Evolutionary conservation across 2,113 vertebrate genomes (phyloP).

Genomic region (Tretioscincus oriximinensis): DNA sequence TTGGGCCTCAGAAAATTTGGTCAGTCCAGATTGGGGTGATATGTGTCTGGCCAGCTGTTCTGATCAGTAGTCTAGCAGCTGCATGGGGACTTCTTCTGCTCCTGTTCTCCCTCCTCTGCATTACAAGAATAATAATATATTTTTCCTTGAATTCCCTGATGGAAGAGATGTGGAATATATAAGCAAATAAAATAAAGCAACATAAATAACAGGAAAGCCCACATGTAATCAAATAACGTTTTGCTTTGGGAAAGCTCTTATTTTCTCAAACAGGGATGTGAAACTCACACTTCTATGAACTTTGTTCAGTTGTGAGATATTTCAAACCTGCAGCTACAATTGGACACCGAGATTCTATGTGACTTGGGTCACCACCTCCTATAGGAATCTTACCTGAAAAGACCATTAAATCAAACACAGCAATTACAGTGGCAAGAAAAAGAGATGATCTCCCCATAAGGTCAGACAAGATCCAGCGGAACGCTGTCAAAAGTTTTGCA

Average conservation of each 20-base stretch:
- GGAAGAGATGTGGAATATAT: not conserved
- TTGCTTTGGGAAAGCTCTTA: not conserved
- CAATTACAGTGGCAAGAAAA: not conserved
- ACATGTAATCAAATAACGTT: not conserved
- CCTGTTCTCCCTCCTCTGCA: not conserved
- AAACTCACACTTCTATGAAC: not conserved
- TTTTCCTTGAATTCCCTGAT: not conserved
- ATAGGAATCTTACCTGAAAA: not conserved
- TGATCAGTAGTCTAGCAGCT: too few relatives aligned
- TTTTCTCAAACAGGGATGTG: not conserved
- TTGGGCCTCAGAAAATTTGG: too few relatives aligned
- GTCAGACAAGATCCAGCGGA: not conserved
- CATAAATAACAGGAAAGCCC: not conserved
- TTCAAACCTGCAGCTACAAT: not conserved
- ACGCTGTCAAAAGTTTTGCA: conserved; percentile 41
- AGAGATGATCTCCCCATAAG: not conserved
- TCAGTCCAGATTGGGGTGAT: too few relatives aligned
- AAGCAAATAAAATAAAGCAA: not conserved
- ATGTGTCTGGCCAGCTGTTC: too few relatives aligned
- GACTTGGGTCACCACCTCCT: not conserved
- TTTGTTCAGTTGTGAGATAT: not conserved
- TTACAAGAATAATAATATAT: not conserved
- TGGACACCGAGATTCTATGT: conserved; percentile 1
- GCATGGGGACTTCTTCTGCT: too few relatives aligned
- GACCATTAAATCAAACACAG: conserved; percentile 20